These are phyloP conservation scores for Megaceryle torquata DNA, from an alignment of 2,113 vertebrate genomes.

Conservation along the genomic window DNA sequence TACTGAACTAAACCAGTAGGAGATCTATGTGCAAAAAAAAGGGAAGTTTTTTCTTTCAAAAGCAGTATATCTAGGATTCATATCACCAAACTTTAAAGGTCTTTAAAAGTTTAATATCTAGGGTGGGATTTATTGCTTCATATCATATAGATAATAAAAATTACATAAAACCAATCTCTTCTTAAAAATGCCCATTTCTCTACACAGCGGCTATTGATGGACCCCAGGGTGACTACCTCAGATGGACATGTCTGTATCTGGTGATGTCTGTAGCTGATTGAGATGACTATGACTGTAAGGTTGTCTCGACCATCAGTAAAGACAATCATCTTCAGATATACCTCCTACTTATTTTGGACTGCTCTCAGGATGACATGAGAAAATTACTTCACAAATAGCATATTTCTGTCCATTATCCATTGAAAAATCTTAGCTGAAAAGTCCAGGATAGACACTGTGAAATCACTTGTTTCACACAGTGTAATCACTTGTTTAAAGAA, in stretches of 20 bases:
- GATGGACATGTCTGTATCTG: not conserved
- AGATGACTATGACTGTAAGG: not conserved
- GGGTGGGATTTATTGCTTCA: not conserved
- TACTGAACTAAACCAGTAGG: not conserved
- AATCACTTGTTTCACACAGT: not conserved
- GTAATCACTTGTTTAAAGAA: not conserved
- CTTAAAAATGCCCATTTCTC: not conserved
- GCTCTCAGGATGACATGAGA: not conserved
- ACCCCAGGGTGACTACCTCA: not conserved
- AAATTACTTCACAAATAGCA: not conserved
- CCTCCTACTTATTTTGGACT: not conserved
- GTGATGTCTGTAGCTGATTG: not conserved
- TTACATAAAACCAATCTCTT: not conserved
- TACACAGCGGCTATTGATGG: not conserved
- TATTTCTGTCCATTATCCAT: not conserved
- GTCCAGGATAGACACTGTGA: not conserved
- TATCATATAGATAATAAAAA: not conserved
- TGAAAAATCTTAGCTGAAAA: not conserved
- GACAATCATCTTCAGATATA: not conserved
- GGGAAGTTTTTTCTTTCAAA: not conserved
- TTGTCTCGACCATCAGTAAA: not conserved
- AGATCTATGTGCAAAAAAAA: not conserved
- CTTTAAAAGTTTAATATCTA: not conserved
- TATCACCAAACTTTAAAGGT: not conserved
- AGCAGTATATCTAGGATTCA: not conserved